Conservation (phyloP, 2,113 vertebrate genomes). For the Laticauda laticaudata region DNA sequence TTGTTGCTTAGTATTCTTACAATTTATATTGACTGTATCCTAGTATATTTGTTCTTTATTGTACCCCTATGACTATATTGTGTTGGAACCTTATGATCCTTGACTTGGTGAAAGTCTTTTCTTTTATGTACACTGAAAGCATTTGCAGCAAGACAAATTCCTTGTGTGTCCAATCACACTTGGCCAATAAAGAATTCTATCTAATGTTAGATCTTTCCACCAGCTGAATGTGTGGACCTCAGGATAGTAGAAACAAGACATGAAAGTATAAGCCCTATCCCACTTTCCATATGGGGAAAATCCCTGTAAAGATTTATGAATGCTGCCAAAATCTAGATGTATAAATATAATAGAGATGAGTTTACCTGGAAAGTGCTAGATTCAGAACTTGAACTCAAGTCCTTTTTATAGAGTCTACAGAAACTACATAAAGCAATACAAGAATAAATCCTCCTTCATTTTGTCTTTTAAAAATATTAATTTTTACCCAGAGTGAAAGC, state of each 20-base stretch:
- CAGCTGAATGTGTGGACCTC: not conserved
- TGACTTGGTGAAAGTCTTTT: no score
- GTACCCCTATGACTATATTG: no score
- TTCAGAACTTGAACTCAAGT: not conserved
- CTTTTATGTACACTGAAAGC: no score
- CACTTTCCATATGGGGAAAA: not conserved
- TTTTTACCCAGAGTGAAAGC: not conserved
- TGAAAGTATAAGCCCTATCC: not conserved
- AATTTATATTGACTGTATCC: no score
- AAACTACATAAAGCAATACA: not conserved
- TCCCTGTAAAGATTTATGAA: not conserved
- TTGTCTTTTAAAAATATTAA: not conserved
- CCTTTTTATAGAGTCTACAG: not conserved
- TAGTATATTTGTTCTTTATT: no score
- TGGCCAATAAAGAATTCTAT: no score
- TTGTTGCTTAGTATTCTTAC: no score
- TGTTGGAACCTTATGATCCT: no score
- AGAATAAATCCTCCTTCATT: not conserved
- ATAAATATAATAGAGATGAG: not conserved
- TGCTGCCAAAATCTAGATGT: not conserved
- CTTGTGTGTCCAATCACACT: no score
- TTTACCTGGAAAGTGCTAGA: not conserved
- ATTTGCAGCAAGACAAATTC: no score
- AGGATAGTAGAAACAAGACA: not conserved
- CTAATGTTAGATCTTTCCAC: not conserved